Percentiles rank a stretch among this genome's conserved stretches.
Evolutionary conservation across 2,797 vertebrate genomes (phyloP).

Genomic region (Apogon talboti): DNA sequence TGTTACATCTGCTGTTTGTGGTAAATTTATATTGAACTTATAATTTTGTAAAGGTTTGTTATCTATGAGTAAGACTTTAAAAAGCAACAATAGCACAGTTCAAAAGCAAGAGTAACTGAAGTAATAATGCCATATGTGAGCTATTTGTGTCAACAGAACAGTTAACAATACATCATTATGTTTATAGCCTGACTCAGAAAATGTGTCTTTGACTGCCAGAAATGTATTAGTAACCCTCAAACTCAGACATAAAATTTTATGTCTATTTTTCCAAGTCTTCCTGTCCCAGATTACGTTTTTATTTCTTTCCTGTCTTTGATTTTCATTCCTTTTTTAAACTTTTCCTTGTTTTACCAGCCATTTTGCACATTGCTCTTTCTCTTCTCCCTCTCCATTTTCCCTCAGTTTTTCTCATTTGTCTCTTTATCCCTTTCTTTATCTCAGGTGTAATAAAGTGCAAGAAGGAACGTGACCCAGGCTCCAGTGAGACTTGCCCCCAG

Average conservation of each 20-base stretch:
- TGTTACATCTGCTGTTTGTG: too few relatives aligned
- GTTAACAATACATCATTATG: slow-evolving; percentile 28
- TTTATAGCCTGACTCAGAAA: slow-evolving; percentile 18
- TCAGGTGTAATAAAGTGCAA: slow-evolving; percentile 87
- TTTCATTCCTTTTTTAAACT: background rate
- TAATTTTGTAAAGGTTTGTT: too few relatives aligned
- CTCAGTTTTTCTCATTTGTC: background rate
- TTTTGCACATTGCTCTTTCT: background rate
- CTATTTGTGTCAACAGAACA: slow-evolving; percentile 24
- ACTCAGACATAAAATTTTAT: background rate
- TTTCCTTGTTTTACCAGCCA: background rate
- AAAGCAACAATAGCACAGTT: background rate
- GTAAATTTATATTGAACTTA: too few relatives aligned
- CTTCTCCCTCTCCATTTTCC: background rate
- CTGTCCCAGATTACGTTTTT: background rate
- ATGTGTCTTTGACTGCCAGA: slow-evolving; percentile 17
- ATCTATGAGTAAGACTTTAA: background rate
- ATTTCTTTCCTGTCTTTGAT: background rate
- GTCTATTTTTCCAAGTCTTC: background rate
- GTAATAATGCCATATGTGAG: slow-evolving; percentile 23
- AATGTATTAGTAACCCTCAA: slow-evolving; percentile 17
- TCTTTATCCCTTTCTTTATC: slow-evolving; percentile 6
- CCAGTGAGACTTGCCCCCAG: slow-evolving; percentile 76
- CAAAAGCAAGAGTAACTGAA: background rate
- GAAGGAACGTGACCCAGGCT: slow-evolving; percentile 78